Percentiles rank a stretch among this genome's conserved stretches.
phyloP scores from a whole-genome alignment of 2,113 vertebrate species.

The Tachysurus fulvidraco region DNA sequence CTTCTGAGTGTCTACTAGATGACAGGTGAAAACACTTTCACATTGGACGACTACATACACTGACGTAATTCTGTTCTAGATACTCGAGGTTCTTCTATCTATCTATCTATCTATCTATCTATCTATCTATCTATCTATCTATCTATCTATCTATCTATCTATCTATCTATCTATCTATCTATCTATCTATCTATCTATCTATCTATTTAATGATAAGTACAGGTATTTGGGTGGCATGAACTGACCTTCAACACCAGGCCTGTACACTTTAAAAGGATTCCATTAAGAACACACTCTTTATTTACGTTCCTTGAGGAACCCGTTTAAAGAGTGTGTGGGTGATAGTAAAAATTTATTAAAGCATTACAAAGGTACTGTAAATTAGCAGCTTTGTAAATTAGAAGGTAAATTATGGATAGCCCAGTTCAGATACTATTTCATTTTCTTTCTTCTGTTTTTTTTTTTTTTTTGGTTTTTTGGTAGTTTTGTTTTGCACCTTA shows the following conservation, averaged over 20 bases:
- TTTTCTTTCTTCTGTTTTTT: neutral
- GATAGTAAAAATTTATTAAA: neutral
- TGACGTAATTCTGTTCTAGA: no score
- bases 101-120: no score
- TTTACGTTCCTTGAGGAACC: neutral
- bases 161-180: no score
- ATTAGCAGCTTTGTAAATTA: no score
- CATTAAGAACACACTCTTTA: neutral
- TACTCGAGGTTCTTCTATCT: no score
- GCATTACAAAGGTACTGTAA: no score
- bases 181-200: neutral
- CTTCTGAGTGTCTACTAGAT: slow-evolving; percentile 30
- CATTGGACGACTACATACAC: no score
- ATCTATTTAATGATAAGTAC: slow-evolving; percentile 20
- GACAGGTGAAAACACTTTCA: no score
- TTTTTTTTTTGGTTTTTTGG: no score
- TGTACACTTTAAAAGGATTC: slow-evolving; percentile 41
- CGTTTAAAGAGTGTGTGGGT: neutral
- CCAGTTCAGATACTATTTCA: slow-evolving; percentile 5
- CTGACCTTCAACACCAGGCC: slow-evolving; percentile 66
- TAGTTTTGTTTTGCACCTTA: neutral
- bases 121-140: no score
- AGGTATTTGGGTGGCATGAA: slow-evolving; percentile 21
- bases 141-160: no score
- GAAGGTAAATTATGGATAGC: neutral